Conservation (phyloP, 1,140 invertebrate species). For the Neuroterus valhalla region DNA sequence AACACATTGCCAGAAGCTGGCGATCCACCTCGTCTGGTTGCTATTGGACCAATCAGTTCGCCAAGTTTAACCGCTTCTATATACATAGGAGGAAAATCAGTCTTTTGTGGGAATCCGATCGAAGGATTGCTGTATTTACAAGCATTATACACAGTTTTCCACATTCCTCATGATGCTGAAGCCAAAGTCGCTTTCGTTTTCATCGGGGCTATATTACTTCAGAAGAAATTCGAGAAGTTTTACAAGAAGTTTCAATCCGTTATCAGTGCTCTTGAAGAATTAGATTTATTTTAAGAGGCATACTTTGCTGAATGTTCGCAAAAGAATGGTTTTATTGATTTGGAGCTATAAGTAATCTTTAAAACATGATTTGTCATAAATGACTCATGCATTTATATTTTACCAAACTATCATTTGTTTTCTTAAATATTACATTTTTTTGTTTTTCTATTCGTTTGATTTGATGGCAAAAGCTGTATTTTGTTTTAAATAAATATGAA, state of each 20-base stretch:
- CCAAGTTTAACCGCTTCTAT: neutral
- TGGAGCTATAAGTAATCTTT: neutral
- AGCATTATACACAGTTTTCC: neutral
- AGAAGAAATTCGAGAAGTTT: conserved; percentile 18
- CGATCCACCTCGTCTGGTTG: conserved; percentile 14
- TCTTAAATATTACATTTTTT: too few species aligned
- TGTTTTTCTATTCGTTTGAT: too few species aligned
- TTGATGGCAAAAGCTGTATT: too few species aligned
- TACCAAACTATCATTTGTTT: too few species aligned
- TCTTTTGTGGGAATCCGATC: neutral
- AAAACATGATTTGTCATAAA: too few species aligned
- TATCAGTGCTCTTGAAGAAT: neutral
- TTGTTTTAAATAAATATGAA: too few species aligned
- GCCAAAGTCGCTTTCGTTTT: conserved; percentile 7
- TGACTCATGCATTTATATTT: too few species aligned
- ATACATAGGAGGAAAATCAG: conserved; percentile 5
- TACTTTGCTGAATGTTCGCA: neutral
- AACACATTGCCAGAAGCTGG: neutral
- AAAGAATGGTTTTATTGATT: neutral
- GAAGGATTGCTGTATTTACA: conserved; percentile 6
- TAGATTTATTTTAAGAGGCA: neutral
- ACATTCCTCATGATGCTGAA: neutral
- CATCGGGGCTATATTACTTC: neutral
- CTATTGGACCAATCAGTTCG: neutral
- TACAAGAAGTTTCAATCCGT: conserved; percentile 6